Base-by-base conservation (phyloP, 1,140 invertebrate species). In the Callitettix versicolor region DNA sequence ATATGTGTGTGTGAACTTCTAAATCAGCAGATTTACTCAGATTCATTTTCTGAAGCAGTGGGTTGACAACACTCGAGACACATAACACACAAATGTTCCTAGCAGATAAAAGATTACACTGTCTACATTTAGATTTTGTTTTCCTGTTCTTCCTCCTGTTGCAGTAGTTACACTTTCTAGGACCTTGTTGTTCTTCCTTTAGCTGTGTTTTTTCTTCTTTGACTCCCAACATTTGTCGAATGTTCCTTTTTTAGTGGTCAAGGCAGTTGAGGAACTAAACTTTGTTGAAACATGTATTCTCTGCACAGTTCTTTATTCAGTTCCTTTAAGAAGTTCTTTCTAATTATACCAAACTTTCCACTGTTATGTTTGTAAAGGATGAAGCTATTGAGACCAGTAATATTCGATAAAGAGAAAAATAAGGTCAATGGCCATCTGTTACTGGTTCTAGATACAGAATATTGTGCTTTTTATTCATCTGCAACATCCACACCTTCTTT, bases 401-500 rank as follows among this genome's bases (percentile, higher is more conserved):
- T 58, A 52, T 68, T 65, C 43, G 68, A 26, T 17, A 67, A 22
- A 9, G 44, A 26, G 57, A 61, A 69, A 57, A 69, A 68, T 6
- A 69, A 44, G 7, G 55, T 55, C 40, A 65, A 38, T 36, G 67
- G 64, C 68, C 68, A 70, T 40, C 63, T 57, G 17, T 62, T 60
- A 30, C 58, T 62, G 36, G 59, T 58, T 55, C 67, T 64, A 17
- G 60, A 55, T 15, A 64, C 60, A 46, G 58, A 62, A 55, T 66
- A 69, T n/a, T 21, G 64, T 2, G 52, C 58, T 17, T 63, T 61
- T 15, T 66, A 38, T 50, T 67, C 40, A 42, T 71, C 63, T 54
- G 67, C 59, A n/a, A 53, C 46, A 65, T 68, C 65, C 9, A 68
- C 65, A 1, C 65, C 62, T 26, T 44, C 48, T 55, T 68, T 68